A percentile compares a stretch with the other conserved stretches of the same genome.
These are phyloP conservation scores for Agrotis segetum DNA, from an alignment of 2,888 invertebrate species.

Conservation along the genomic window DNA sequence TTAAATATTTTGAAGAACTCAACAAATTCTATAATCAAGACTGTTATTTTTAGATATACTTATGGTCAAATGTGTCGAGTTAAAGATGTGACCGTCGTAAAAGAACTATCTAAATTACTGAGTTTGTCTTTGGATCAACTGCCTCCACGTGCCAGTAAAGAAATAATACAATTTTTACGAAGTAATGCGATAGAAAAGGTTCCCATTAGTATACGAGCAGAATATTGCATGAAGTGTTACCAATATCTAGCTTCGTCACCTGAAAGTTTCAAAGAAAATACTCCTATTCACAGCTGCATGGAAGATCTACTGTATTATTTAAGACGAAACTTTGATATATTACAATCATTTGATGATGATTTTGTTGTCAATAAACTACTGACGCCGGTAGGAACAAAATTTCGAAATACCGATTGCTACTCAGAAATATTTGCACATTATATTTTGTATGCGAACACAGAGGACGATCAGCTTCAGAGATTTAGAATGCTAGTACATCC, in stretches of 20 bases:
- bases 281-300: too few relatives aligned
- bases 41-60: conserved; percentile 71
- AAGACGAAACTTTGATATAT: too few relatives aligned
- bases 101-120: conserved; percentile 72
- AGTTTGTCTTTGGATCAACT: conserved; percentile 70
- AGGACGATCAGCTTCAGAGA: conserved; percentile 64
- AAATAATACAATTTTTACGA: neutral
- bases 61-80: conserved; percentile 68
- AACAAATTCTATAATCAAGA: conserved; percentile 72
- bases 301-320: too few relatives aligned
- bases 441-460: conserved; percentile 64
- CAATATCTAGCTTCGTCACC: conserved; percentile 68
- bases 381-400: conserved; percentile 55
- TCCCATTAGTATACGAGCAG: conserved; percentile 50
- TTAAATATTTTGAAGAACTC: conserved; percentile 72
- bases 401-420: conserved; percentile 31
- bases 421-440: conserved; percentile 62
- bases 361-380: conserved; percentile 68
- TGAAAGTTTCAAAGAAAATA: conserved; percentile 50
- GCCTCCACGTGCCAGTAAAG: too few relatives aligned
- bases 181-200: conserved; percentile 32
- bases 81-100: conserved; percentile 60
- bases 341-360: conserved; percentile 60
- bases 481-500: conserved; percentile 66
- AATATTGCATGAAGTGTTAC: conserved; percentile 69